Conservation (phyloP, 2,888 invertebrate genomes). For the Ypsolopha scabrella region DNA sequence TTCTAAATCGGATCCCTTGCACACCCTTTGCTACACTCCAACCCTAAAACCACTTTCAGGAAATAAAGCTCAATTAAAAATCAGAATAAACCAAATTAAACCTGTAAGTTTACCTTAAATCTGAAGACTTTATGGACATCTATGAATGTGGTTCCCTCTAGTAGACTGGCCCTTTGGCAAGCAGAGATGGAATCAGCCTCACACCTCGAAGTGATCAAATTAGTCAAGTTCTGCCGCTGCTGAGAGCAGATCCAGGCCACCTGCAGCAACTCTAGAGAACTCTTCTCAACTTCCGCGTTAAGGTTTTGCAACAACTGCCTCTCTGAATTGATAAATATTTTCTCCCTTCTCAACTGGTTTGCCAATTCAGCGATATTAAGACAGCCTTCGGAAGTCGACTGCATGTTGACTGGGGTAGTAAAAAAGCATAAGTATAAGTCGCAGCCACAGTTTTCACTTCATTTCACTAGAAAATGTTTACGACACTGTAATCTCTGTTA, state of each 20-base stretch:
- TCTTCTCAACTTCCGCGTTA: constrained; percentile 77
- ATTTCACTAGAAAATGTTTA: constrained; percentile 14
- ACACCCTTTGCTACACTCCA: too few relatives aligned
- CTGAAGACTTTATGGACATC: constrained; percentile 87
- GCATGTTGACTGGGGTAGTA: constrained; percentile 41
- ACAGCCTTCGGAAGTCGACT: constrained; percentile 58
- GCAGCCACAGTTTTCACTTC: constrained; percentile 25
- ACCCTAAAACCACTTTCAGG: neutral
- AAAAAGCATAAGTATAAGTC: neutral
- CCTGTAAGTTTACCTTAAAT: constrained; percentile 75
- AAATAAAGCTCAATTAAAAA: neutral
- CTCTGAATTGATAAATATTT: constrained; percentile 88
- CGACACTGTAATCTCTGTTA: neutral
- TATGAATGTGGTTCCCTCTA: constrained; percentile 72
- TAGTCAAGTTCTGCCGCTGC: constrained; percentile 84
- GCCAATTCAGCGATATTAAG: constrained; percentile 64
- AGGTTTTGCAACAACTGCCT: constrained; percentile 82
- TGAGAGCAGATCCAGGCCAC: constrained; percentile 90
- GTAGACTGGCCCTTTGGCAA: constrained; percentile 72
- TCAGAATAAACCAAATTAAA: too few relatives aligned
- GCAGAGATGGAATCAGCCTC: constrained; percentile 83
- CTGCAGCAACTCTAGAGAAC: constrained; percentile 71
- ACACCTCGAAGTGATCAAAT: constrained; percentile 78
- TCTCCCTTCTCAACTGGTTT: constrained; percentile 82
- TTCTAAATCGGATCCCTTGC: too few relatives aligned